phyloP scores from a whole-genome alignment of 2,113 vertebrate genomes.

The Indri indri region DNA sequence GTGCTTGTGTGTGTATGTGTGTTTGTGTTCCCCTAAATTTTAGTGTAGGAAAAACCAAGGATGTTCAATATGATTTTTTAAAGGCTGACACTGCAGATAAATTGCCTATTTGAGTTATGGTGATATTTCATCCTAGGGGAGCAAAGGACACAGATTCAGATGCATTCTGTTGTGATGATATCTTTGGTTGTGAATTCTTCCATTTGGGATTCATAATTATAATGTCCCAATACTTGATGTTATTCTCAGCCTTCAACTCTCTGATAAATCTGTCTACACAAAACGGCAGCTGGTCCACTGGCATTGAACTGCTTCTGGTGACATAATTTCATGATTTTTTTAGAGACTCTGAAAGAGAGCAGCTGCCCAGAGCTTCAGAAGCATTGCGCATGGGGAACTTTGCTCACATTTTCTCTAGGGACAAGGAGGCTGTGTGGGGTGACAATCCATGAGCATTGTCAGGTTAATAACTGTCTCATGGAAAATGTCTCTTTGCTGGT shows the following conservation, averaged over 20 bases:
- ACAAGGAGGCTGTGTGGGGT: background rate
- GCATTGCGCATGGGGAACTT: background rate
- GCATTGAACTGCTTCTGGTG: conserved; percentile 59
- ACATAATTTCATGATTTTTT: conserved; percentile 60
- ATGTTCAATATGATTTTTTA: background rate
- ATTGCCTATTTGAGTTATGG: conserved; percentile 55
- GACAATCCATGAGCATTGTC: background rate
- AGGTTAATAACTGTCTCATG: conserved; percentile 38
- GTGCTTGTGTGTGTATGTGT: background rate
- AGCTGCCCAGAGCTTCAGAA: conserved; percentile 55
- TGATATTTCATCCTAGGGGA: conserved; percentile 39
- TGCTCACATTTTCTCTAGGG: conserved; percentile 15
- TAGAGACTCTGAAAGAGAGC: conserved; percentile 63
- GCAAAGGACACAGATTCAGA: conserved; percentile 36
- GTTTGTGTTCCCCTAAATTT: conserved; percentile 6
- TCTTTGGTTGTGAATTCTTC: conserved; percentile 55
- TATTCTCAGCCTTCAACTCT: conserved; percentile 62
- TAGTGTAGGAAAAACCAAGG: conserved; percentile 20
- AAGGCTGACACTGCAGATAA: conserved; percentile 41
- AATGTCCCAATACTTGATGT: conserved; percentile 51
- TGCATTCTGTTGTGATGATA: conserved; percentile 46
- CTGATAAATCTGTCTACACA: conserved; percentile 65
- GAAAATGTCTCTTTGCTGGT: background rate
- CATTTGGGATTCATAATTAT: conserved; percentile 71
- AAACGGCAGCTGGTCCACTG: conserved; percentile 67